phyloP scores from a whole-genome alignment of 2,797 vertebrate species.

The Mustela erminea region DNA sequence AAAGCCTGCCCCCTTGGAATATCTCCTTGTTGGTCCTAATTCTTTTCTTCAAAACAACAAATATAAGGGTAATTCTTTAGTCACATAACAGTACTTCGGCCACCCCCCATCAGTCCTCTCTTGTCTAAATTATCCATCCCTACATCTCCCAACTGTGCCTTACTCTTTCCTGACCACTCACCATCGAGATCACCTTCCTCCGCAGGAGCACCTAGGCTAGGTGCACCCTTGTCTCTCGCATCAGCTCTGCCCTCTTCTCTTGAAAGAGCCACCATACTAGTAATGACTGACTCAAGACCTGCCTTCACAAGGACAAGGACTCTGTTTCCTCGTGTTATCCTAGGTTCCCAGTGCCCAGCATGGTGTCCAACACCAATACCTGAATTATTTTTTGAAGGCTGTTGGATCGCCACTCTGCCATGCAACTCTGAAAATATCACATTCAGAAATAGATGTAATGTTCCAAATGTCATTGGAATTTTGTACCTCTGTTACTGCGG shows the following conservation, averaged over 20 bases:
- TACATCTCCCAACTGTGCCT: background rate
- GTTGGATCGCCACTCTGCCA: background rate
- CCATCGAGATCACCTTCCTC: background rate
- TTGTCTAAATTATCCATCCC: background rate
- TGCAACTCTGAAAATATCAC: background rate
- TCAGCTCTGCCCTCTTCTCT: background rate
- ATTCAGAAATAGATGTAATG: background rate
- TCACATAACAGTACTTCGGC: background rate
- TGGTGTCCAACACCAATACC: background rate
- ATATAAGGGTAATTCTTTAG: background rate
- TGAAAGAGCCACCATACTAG: background rate
- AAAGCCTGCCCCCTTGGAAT: background rate
- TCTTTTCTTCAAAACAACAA: background rate
- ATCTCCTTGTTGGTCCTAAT: background rate
- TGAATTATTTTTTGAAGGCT: background rate
- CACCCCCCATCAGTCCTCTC: background rate
- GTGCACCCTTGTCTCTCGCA: background rate
- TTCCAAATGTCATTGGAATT: background rate
- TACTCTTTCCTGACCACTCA: background rate
- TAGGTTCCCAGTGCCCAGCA: background rate
- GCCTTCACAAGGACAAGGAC: background rate
- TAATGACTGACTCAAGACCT: background rate
- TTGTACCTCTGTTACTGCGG: background rate
- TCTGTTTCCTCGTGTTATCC: conserved; percentile 7
- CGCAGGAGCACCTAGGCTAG: background rate